A percentile compares a stretch with the other conserved stretches of the same genome.
Evolutionary conservation across 2,113 vertebrate species (phyloP).

Genomic region (Elephas maximus): DNA sequence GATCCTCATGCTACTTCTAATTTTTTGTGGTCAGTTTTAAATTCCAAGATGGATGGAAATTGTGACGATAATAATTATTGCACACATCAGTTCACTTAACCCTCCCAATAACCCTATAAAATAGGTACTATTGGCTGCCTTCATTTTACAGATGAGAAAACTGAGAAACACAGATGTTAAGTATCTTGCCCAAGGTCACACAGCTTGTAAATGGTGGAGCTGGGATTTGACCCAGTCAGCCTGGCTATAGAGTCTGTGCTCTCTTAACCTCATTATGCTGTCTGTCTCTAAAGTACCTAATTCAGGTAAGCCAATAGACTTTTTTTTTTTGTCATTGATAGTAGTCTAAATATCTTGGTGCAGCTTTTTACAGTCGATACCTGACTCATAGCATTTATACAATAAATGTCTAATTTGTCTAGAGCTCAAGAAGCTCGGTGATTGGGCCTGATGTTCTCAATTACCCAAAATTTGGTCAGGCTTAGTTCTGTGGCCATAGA

Average conservation of each 20-base stretch:
- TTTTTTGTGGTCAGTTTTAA: not conserved
- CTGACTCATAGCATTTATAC: not conserved
- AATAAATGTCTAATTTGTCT: not conserved
- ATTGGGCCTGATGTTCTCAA: not conserved
- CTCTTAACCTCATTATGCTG: not conserved
- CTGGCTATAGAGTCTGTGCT: not conserved
- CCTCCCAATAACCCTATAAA: not conserved
- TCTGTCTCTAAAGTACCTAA: not conserved
- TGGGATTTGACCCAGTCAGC: not conserved
- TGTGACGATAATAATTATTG: not conserved
- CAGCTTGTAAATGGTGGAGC: not conserved
- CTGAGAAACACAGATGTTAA: too few relatives aligned
- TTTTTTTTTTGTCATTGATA: not conserved
- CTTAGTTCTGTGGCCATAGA: not conserved
- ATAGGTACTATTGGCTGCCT: not conserved
- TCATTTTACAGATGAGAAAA: too few relatives aligned
- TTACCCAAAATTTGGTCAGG: slow-evolving; percentile 21
- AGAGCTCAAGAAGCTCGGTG: not conserved
- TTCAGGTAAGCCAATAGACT: not conserved
- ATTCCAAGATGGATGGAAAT: not conserved
- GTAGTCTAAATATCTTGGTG: not conserved
- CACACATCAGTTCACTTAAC: not conserved
- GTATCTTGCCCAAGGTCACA: too few relatives aligned
- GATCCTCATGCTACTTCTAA: not conserved
- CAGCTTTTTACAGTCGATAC: not conserved